Conservation (phyloP, 1,140 invertebrate species). For the Leptopilina clavipes region DNA sequence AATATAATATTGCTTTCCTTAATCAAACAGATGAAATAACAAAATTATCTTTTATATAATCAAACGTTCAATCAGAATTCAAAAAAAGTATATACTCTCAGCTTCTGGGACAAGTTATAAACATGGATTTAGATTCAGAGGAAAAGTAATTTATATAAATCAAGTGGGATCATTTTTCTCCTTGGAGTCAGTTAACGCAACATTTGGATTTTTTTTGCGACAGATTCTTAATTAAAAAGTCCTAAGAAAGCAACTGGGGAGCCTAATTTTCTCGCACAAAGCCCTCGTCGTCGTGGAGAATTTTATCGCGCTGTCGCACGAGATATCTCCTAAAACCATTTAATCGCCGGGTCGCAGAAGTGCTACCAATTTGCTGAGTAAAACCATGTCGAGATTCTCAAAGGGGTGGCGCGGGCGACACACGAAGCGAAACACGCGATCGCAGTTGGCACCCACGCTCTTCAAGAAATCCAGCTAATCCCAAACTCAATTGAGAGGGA, state of each 20-base stretch:
- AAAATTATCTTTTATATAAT: too few species aligned
- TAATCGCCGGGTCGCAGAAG: slow-evolving; percentile 70
- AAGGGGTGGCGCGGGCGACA: slow-evolving; percentile 55
- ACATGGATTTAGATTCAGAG: background rate
- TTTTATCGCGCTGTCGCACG: slow-evolving; percentile 29
- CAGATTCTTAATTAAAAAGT: slow-evolving; percentile 29
- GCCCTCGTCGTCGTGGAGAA: background rate
- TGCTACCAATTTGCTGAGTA: slow-evolving; percentile 68
- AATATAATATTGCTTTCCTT: too few species aligned
- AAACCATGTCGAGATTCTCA: slow-evolving; percentile 63
- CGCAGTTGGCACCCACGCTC: slow-evolving; percentile 67
- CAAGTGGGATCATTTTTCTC: background rate
- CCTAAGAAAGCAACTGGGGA: background rate
- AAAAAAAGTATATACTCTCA: too few species aligned
- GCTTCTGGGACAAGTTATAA: background rate
- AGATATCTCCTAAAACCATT: slow-evolving; percentile 63
- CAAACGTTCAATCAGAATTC: too few species aligned
- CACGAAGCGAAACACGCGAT: slow-evolving; percentile 59
- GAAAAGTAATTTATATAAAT: slow-evolving; percentile 12
- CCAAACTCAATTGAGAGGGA: slow-evolving; percentile 68
- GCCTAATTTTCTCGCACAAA: slow-evolving; percentile 37
- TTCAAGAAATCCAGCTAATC: slow-evolving; percentile 60
- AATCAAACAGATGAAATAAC: too few species aligned
- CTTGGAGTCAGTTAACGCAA: background rate
- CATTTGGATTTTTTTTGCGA: background rate